phyloP scores from a whole-genome alignment of 2,113 vertebrate genomes.

The Girardinichthys multiradiatus region DNA sequence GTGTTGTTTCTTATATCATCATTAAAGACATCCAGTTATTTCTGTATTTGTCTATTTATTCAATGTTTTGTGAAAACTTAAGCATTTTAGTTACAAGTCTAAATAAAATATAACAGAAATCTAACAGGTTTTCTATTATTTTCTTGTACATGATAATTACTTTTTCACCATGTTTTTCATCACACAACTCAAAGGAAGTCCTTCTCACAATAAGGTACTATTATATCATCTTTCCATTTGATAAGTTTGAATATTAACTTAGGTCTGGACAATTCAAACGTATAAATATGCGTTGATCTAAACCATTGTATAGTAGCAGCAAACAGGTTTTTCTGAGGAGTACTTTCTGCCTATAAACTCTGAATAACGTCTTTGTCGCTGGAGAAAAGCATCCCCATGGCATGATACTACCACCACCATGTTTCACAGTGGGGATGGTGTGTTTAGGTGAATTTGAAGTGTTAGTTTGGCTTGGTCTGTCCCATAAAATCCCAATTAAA shows the following conservation, averaged over 20 bases:
- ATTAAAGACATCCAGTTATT: not conserved
- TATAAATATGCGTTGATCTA: too few relatives aligned
- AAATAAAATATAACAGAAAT: not conserved
- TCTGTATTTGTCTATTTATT: not conserved
- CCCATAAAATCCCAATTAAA: not conserved
- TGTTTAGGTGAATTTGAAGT: not conserved
- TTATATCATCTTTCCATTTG: conserved; percentile 8
- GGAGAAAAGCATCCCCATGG: not conserved
- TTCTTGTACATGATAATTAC: not conserved
- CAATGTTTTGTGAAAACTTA: not conserved
- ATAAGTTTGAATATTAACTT: conserved; percentile 25
- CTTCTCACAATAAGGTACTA: not conserved
- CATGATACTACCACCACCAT: not conserved
- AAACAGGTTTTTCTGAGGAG: not conserved
- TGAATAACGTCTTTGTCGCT: not conserved
- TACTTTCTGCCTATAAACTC: not conserved
- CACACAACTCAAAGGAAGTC: not conserved
- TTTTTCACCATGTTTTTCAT: not conserved
- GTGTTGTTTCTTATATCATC: not conserved
- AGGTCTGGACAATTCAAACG: too few relatives aligned
- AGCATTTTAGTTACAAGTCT: not conserved
- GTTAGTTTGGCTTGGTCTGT: not conserved
- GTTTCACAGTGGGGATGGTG: not conserved
- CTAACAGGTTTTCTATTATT: not conserved
- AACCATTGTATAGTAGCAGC: too few relatives aligned